phyloP scores from a whole-genome alignment of 2,888 invertebrate genomes.

The Venustoraphidia nigricollis region DNA sequence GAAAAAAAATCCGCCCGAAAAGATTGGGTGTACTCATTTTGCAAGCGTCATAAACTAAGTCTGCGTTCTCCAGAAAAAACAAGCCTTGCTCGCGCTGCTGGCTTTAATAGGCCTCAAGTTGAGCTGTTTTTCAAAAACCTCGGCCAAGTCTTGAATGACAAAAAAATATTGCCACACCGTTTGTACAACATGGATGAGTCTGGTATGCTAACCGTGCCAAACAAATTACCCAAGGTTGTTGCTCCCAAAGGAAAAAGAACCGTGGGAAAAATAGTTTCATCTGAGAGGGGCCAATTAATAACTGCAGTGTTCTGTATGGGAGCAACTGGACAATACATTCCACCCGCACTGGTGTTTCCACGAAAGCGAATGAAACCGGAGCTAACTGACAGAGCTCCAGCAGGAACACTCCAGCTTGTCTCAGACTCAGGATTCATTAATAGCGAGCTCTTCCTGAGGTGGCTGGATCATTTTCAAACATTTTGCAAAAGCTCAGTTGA shows the following conservation, averaged over 20 bases:
- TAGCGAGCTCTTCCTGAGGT: conserved; percentile 11
- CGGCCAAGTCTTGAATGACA: neutral
- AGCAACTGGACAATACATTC: conserved; percentile 12
- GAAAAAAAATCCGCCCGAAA: neutral
- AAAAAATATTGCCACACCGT: neutral
- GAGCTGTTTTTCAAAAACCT: conserved; percentile 3
- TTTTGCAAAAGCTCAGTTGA: too few species aligned
- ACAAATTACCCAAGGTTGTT: conserved; percentile 5
- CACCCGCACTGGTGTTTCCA: conserved; percentile 15
- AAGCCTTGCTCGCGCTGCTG: conserved; percentile 11
- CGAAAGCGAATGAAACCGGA: conserved; percentile 13
- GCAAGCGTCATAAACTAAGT: neutral
- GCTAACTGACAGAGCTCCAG: conserved; percentile 15
- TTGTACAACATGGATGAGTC: conserved; percentile 6
- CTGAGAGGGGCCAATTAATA: conserved; percentile 1
- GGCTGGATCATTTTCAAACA: conserved; percentile 5
- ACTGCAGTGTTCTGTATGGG: conserved; percentile 9
- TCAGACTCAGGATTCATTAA: conserved; percentile 17
- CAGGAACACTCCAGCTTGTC: conserved; percentile 14
- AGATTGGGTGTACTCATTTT: neutral
- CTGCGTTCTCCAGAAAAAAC: neutral
- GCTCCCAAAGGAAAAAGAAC: neutral
- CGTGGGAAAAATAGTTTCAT: conserved; percentile 1
- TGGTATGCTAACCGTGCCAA: conserved; percentile 5
- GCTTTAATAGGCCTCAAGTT: conserved; percentile 17